Conservation (phyloP, 2,113 vertebrate genomes). For the Heterochromis multidens region DNA sequence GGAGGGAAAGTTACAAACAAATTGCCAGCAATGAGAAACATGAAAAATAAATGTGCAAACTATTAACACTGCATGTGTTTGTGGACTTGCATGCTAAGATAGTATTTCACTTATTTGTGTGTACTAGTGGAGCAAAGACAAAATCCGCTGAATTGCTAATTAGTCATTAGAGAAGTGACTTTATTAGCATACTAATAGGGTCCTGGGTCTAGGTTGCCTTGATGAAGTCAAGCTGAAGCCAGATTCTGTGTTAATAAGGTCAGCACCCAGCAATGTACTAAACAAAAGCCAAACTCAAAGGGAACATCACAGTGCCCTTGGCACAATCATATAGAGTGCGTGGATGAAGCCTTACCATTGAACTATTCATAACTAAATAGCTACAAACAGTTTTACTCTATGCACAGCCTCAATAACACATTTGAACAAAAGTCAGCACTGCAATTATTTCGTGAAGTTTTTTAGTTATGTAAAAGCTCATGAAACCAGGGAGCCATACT, state of each 20-base stretch:
- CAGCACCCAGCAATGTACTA: not conserved
- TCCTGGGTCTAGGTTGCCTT: slow-evolving; percentile 44
- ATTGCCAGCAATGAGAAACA: not conserved
- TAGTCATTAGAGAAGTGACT: slow-evolving; percentile 64
- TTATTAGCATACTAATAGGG: slow-evolving; percentile 68
- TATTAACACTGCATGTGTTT: slow-evolving; percentile 5
- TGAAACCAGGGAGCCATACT: not conserved
- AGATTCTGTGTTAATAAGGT: slow-evolving; percentile 51
- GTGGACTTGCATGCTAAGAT: not conserved
- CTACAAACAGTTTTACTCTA: not conserved
- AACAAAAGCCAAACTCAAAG: slow-evolving; percentile 18
- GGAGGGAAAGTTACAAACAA: not conserved
- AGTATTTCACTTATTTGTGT: slow-evolving; percentile 46
- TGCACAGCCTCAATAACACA: not conserved
- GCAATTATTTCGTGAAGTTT: not conserved
- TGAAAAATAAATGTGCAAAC: slow-evolving; percentile 23
- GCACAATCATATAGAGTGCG: not conserved
- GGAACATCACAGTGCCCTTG: not conserved
- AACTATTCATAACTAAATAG: not conserved
- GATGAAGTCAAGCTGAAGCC: slow-evolving; percentile 47
- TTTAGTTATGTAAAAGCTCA: not conserved
- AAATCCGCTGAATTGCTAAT: slow-evolving; percentile 62
- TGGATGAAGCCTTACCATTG: not conserved
- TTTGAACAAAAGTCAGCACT: not conserved
- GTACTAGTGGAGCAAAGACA: slow-evolving; percentile 18